Evolutionary conservation across 2,113 vertebrate species (phyloP).

Genomic region (Eudyptes chrysolophus): DNA sequence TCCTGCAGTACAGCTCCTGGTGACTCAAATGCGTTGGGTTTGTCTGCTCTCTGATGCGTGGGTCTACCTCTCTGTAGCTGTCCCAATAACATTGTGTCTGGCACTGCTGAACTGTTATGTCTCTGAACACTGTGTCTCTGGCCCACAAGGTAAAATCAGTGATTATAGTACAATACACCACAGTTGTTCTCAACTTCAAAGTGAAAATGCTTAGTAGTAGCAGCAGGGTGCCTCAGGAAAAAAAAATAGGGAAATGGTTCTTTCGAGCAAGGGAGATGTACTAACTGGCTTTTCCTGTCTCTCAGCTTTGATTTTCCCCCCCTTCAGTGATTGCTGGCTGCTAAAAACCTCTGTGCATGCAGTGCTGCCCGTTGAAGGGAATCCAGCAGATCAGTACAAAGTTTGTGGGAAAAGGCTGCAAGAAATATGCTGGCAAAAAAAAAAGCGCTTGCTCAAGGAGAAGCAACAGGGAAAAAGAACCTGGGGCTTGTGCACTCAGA

Average conservation of each 20-base stretch:
- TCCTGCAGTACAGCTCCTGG: background rate
- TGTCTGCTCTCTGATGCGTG: background rate
- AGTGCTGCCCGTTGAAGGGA: background rate
- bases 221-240: background rate
- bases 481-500: background rate
- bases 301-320: slow-evolving; percentile 16
- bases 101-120: slow-evolving; percentile 13
- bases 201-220: background rate
- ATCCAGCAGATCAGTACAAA: background rate
- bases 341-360: background rate
- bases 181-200: background rate
- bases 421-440: background rate
- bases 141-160: slow-evolving; percentile 1
- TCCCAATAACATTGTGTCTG: slow-evolving; percentile 23
- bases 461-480: background rate
- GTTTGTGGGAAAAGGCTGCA: background rate
- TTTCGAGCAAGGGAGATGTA: slow-evolving; percentile 29
- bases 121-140: background rate
- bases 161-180: background rate
- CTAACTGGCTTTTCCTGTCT: slow-evolving; percentile 41
- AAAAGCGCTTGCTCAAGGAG: background rate
- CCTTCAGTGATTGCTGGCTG: background rate
- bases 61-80: background rate
- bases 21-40: background rate
- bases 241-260: background rate